Conservation (phyloP, 2,888 invertebrate species). For the Mesorhabditis sp. region DNA sequence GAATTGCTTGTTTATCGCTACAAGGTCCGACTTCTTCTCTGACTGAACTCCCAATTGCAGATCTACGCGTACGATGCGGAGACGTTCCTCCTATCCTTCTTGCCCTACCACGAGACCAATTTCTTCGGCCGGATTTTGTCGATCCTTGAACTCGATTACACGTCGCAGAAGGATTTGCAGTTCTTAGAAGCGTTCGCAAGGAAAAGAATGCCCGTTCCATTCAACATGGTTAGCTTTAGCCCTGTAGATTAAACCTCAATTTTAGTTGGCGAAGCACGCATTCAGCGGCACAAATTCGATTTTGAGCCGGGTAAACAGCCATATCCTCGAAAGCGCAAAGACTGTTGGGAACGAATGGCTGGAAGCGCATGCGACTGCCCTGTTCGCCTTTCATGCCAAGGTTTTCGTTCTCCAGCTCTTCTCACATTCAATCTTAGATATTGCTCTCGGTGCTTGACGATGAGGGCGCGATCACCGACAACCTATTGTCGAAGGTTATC, state of each 20-base stretch:
- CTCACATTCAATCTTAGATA: constrained; percentile 49
- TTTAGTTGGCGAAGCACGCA: constrained; percentile 24
- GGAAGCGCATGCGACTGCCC: constrained; percentile 65
- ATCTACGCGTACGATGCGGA: constrained; percentile 84
- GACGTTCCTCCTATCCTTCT: constrained; percentile 73
- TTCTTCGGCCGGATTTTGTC: constrained; percentile 79
- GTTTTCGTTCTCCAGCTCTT: constrained; percentile 39
- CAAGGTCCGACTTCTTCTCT: constrained; percentile 60
- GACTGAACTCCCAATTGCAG: constrained; percentile 64
- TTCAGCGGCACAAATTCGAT: constrained; percentile 30
- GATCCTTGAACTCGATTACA: constrained; percentile 66
- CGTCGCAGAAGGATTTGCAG: constrained; percentile 58
- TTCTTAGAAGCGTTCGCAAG: constrained; percentile 53
- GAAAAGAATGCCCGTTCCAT: constrained; percentile 39
- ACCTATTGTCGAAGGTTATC: constrained; percentile 64
- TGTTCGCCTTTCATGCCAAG: constrained; percentile 78
- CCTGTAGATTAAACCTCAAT: neutral
- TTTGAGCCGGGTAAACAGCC: constrained; percentile 27
- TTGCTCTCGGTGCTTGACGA: constrained; percentile 72
- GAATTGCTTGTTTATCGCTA: constrained; percentile 86
- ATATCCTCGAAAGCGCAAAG: constrained; percentile 27
- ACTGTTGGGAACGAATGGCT: constrained; percentile 28
- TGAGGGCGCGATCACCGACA: constrained; percentile 65
- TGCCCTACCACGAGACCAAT: constrained; percentile 89
- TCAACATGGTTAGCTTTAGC: constrained; percentile 23